phyloP scores from a whole-genome alignment of 2,113 vertebrate species.

The human (Homo sapiens) region GRCh38 chr9:23313001-23313500 shows the following conservation, averaged over 20 bases:
- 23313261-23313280: not conserved
- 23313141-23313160: not conserved
- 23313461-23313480: not conserved
- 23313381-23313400: not conserved
- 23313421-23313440: not conserved
- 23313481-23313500: not conserved
- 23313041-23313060: not conserved
- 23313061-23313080: not conserved
- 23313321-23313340: conserved; percentile 8
- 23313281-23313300: not conserved
- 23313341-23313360: not conserved
- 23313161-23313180: not conserved
- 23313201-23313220: not conserved
- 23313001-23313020: not conserved
- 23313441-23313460: not conserved
- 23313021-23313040: not conserved
- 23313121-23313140: not conserved
- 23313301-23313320: not conserved
- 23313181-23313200: not conserved
- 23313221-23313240: not conserved
- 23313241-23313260: not conserved
- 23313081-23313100: conserved; percentile 19
- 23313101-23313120: not conserved
- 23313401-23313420: conserved; percentile 23
- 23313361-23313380: not conserved